Conservation (phyloP, 2,888 invertebrate species). For the Marasmarcha lunaedactyla region DNA sequence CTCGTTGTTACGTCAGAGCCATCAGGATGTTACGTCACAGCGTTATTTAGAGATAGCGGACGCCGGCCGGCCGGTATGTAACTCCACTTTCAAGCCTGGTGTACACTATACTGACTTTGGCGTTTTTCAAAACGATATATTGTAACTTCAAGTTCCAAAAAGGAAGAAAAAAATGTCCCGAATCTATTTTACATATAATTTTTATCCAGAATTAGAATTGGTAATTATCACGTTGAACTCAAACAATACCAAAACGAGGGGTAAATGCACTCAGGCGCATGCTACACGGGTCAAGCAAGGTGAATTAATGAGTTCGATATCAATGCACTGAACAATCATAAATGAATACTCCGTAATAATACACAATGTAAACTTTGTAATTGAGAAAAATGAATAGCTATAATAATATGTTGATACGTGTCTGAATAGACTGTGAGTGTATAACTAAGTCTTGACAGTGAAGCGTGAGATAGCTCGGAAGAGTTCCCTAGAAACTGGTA, state of each 20-base stretch:
- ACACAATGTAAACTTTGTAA: too few relatives aligned
- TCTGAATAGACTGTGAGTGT: too few relatives aligned
- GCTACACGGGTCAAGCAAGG: constrained; percentile 1
- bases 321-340: background rate
- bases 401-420: too few relatives aligned
- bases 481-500: background rate
- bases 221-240: background rate
- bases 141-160: too few relatives aligned
- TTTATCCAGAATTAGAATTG: background rate
- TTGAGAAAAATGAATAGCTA: too few relatives aligned
- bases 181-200: background rate
- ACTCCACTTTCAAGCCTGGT: background rate
- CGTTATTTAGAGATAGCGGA: constrained; percentile 18
- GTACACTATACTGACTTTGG: background rate
- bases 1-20: constrained; percentile 20
- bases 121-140: too few relatives aligned
- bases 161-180: too few relatives aligned
- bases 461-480: background rate
- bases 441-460: too few relatives aligned
- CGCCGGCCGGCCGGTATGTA: constrained; percentile 14
- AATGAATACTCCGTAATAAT: background rate
- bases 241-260: background rate
- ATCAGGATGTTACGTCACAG: constrained; percentile 26
- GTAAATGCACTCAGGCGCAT: background rate
- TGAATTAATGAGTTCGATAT: background rate